Evolutionary conservation across 2,113 vertebrate species (phyloP), one percentile per base, ranked within the genome.

Genomic region (Crocuta crocuta): DNA sequence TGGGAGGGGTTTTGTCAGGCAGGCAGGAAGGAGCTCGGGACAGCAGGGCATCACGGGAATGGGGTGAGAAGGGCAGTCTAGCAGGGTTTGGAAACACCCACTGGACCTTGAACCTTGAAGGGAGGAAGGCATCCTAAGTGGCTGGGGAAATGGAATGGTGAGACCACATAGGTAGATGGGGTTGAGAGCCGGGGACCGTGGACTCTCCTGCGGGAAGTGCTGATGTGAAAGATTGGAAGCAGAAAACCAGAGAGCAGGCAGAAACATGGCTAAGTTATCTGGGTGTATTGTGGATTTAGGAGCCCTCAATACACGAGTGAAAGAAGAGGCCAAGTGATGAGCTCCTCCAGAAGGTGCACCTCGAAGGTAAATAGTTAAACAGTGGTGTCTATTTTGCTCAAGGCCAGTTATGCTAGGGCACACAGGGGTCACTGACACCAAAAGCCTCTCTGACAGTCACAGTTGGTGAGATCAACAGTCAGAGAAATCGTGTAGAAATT

Each of bases 21-120:
- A 5, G 26, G 24, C 35, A 58, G 79, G 12, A 35, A 31, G 24
- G 23, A 74, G 31, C 88, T 33, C 16, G 26, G 33, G n/a, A 31
- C 6, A 61, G 33, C 0, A 0, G 7, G 48, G 35, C 11, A 4
- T 7, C 23, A 16, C 0, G 10, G 39, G 19, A 78, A 68, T 17
- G 23, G 8, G 10, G 8, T 1, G 24, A 55, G 71, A 43, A 19
- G 15, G 58, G 43, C 24, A 68, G 63, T 17, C 35, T 55, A 81
- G 28, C 21, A 5, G 19, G 12, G 6, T 86, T 12, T n/a, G 63
- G 23, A 55, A 39, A 70, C 31, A 26, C 19, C 53, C 31, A 71
- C 55, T 21, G 82, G 31, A 66, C 65, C 48, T 13, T 17, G 43
- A 88, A 33, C 58, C 7, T 76, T 71, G 43, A 3, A 28, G 55